These are phyloP conservation scores for Caenorhabditis uteleia DNA, from an alignment of 2,888 invertebrate species.

Conservation along the genomic window DNA sequence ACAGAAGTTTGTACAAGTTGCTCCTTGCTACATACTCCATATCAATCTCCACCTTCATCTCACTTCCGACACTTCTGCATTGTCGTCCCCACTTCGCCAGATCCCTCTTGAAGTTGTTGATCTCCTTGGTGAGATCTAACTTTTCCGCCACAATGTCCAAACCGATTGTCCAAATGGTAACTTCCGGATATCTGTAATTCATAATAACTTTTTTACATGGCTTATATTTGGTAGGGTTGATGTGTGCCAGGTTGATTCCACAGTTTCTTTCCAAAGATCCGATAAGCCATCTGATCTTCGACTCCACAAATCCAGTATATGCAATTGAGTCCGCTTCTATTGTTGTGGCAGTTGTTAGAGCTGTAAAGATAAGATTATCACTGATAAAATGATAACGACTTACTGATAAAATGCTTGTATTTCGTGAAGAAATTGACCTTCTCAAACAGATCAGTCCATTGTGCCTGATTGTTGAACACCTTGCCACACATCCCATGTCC, in stretches of 20 bases:
- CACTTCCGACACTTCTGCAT: no score
- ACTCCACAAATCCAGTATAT: conserved; percentile 77
- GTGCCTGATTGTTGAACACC: conserved; percentile 83
- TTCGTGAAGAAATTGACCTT: conserved; percentile 81
- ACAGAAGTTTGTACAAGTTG: no score
- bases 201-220: conserved; percentile 70
- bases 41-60: no score
- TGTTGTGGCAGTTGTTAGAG: conserved; percentile 52
- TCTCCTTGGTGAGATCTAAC: conserved; percentile 90
- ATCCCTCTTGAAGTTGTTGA: conserved; percentile 72
- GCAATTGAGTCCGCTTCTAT: conserved; percentile 62
- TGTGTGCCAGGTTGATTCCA: conserved; percentile 89
- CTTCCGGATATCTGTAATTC: conserved; percentile 73
- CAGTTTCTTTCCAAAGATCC: conserved; percentile 87
- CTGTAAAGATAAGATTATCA: conserved; percentile 71
- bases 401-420: conserved; percentile 87
- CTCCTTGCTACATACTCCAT: no score
- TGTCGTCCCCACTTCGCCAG: no score
- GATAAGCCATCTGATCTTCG: conserved; percentile 90
- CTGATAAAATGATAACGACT: conserved; percentile 1
- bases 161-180: conserved; percentile 97
- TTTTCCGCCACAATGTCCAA: conserved; percentile 82
- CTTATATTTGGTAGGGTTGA: conserved; percentile 88
- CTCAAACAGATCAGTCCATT: conserved; percentile 92
- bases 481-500: conserved; percentile 77